These are phyloP conservation scores for Eubasilissa splendida DNA, from an alignment of 2,888 invertebrate genomes.

Conservation along the genomic window DNA sequence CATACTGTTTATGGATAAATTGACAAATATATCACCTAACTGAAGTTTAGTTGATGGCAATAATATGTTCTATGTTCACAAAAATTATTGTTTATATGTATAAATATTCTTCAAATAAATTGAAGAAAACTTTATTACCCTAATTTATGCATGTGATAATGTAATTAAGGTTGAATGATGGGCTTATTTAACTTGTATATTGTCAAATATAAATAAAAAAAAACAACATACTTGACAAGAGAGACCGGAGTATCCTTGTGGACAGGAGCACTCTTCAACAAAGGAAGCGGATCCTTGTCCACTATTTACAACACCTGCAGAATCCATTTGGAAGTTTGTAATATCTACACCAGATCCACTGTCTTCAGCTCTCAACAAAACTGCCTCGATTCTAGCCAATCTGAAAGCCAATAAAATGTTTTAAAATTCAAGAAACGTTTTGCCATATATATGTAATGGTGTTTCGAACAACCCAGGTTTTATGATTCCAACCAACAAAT, in stretches of 20 bases:
- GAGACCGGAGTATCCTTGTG: slow-evolving; percentile 85
- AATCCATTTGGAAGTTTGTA: slow-evolving; percentile 84
- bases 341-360: slow-evolving; percentile 81
- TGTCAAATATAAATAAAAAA: too few species aligned
- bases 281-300: slow-evolving; percentile 85
- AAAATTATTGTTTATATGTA: too few species aligned
- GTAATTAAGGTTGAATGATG: too few species aligned
- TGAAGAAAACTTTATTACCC: too few species aligned
- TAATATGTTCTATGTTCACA: too few species aligned
- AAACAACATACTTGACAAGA: slow-evolving; percentile 81
- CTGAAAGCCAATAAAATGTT: slow-evolving; percentile 57
- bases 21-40: too few species aligned
- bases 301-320: slow-evolving; percentile 81
- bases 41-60: too few species aligned
- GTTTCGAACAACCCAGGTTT: too few species aligned
- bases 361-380: slow-evolving; percentile 83
- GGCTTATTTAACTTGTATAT: neutral
- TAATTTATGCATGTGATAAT: too few species aligned
- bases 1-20: too few species aligned
- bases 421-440: neutral
- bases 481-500: too few species aligned
- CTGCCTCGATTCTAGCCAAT: slow-evolving; percentile 87
- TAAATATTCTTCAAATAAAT: too few species aligned
- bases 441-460: neutral
- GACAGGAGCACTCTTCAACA: slow-evolving; percentile 94